Base-by-base conservation (phyloP, 2,113 vertebrate genomes). In the Menura novaehollandiae region DNA sequence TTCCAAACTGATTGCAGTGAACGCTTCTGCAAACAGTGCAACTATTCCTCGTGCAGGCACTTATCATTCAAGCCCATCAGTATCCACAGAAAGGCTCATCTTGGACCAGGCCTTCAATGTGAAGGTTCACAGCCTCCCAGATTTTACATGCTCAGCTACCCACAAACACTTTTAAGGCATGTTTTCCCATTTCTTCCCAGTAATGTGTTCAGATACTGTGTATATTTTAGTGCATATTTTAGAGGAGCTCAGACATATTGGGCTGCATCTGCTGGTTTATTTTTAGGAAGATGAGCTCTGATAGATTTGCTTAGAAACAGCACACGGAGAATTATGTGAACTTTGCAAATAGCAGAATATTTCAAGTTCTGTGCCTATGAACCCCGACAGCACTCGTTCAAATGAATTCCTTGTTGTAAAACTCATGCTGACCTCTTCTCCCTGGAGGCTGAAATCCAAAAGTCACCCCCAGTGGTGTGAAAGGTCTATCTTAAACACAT, bases 211-310 rank as follows among this genome's bases (percentile, higher is more conserved):
- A 79, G 67, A 59, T 62, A 3, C 47, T 67, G 44, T 7, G 5
- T 53, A 85, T n/a, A n/a, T n/a, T 49, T 89, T 78, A 24, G 27
- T 39, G 28, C 35, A 3, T 74, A 72, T 93, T 93, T 92, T 43
- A 71, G 67, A 84, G 59, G 55, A 89, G 67, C 68, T 86, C 84
- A 92, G 82, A 66, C 89, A 90, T 96, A 93, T 91, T 96, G 93
- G 90, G 43, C 53, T 97, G 86, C 91, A 92, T 85, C 91, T 93
- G 88, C 77, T 91, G 39, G 15, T 88, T 93, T 96, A 95, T 96
- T 95, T 97, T 94, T 94, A 86, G 90, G 76, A 74, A 66, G 55
- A 85, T 3, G 2, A 91, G 79, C 37, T 78, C 60, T 3, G 1
- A 74, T 89, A 69, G 79, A 82, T 82, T 91, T 92, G 69, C 92